phyloP scores from a whole-genome alignment of 2,888 invertebrate genomes.

The Parnassius orleans region DNA sequence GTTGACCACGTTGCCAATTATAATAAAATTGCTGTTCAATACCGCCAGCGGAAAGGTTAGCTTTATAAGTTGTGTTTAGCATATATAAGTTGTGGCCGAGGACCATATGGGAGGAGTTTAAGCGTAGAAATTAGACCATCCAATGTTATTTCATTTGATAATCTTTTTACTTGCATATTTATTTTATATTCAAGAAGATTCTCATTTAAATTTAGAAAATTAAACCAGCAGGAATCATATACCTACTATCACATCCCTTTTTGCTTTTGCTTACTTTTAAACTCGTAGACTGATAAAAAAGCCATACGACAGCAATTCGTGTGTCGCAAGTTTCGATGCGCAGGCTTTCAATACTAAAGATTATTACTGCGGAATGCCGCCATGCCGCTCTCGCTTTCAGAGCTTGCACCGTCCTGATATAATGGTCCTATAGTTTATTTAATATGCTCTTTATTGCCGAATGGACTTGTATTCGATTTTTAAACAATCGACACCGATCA shows the following conservation, averaged over 20 bases:
- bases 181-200: no score
- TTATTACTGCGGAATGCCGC: slow-evolving; percentile 73
- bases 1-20: slow-evolving; percentile 75
- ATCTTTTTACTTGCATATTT: slow-evolving; percentile 3
- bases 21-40: slow-evolving; percentile 74
- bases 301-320: slow-evolving; percentile 6
- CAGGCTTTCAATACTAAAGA: slow-evolving; percentile 55
- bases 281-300: no score
- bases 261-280: no score
- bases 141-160: slow-evolving; percentile 19
- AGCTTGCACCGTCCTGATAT: slow-evolving; percentile 40
- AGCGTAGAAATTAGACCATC: slow-evolving; percentile 37
- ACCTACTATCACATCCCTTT: no score
- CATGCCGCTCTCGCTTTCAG: slow-evolving; percentile 70
- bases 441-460: slow-evolving; percentile 43
- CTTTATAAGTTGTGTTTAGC: no score
- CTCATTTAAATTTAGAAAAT: no score
- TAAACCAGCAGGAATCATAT: no score
- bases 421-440: slow-evolving; percentile 63
- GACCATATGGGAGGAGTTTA: slow-evolving; percentile 29
- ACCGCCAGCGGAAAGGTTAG: slow-evolving; percentile 65
- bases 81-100: slow-evolving; percentile 47
- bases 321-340: slow-evolving; percentile 38
- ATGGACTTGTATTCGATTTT: slow-evolving; percentile 34
- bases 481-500: slow-evolving; percentile 27